Conservation (phyloP, 2,888 invertebrate species). For the Standfussiana lucernea region DNA sequence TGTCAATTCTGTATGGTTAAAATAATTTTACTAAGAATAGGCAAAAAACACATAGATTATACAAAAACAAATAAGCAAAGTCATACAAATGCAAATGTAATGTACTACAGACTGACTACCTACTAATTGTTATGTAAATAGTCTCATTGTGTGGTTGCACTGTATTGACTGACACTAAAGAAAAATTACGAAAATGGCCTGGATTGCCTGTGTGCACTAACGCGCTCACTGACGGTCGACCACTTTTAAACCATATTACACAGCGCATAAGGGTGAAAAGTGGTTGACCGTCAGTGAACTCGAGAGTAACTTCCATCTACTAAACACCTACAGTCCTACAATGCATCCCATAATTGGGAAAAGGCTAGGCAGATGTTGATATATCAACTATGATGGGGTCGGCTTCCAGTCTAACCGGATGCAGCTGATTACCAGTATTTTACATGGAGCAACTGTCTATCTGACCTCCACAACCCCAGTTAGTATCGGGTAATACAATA, state of each 20-base stretch:
- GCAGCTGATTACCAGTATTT: too few relatives aligned
- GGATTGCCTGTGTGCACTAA: not conserved
- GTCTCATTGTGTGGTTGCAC: not conserved
- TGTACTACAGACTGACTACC: not conserved
- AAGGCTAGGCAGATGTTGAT: too few relatives aligned
- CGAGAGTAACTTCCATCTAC: not conserved
- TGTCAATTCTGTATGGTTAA: not conserved
- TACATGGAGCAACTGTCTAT: too few relatives aligned
- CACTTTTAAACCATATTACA: not conserved
- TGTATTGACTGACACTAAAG: not conserved
- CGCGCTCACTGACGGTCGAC: not conserved
- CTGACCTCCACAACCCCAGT: too few relatives aligned
- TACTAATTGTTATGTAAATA: constrained; percentile 16
- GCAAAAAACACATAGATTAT: not conserved
- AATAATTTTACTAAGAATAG: constrained; percentile 12
- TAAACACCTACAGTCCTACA: not conserved
- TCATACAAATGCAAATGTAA: constrained; percentile 18
- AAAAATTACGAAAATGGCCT: constrained; percentile 12
- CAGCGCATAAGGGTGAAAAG: not conserved
- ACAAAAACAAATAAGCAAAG: constrained; percentile 12
- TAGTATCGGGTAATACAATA: too few relatives aligned
- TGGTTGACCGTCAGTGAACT: not conserved
- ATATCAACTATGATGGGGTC: too few relatives aligned
- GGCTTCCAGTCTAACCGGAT: too few relatives aligned
- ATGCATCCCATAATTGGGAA: too few relatives aligned